Evolutionary conservation across 2,113 vertebrate genomes (phyloP).

Genomic region (Gymnocephalus cernua): DNA sequence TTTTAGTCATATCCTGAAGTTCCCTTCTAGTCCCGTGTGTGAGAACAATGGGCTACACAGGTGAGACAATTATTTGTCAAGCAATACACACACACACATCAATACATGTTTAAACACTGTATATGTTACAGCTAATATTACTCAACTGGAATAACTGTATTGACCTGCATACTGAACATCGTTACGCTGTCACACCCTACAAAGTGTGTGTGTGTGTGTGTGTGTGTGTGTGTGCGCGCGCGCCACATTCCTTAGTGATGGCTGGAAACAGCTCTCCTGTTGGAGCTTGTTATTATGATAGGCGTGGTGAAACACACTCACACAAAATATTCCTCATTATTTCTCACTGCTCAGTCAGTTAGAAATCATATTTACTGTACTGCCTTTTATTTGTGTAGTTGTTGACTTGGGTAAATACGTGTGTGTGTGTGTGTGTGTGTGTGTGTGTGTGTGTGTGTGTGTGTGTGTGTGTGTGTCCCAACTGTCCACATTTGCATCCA

Average conservation of each 20-base stretch:
- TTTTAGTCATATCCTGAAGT: too few relatives aligned
- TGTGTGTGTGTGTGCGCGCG: not conserved
- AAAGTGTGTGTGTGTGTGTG: not conserved
- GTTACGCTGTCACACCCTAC: not conserved
- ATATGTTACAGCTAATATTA: not conserved
- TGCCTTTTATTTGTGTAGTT: not conserved
- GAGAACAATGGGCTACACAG: slow-evolving; percentile 13
- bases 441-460: not conserved
- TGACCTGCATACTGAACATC: not conserved
- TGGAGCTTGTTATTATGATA: slow-evolving; percentile 48
- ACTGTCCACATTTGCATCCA: too few relatives aligned
- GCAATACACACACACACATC: not conserved
- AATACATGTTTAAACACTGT: not conserved
- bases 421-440: not conserved
- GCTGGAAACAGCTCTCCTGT: slow-evolving; percentile 47
- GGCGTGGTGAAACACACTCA: not conserved
- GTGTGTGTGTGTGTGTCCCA: not conserved
- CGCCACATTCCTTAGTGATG: not conserved
- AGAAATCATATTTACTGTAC: not conserved
- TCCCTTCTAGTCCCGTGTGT: not conserved
- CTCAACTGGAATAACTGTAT: not conserved
- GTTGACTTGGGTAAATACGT: not conserved
- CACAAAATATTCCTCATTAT: slow-evolving; percentile 1
- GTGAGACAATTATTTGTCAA: not conserved
- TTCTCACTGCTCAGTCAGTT: slow-evolving; percentile 6